These are phyloP conservation scores for Galago senegalensis DNA, from an alignment of 2,797 vertebrate genomes.

Conservation along the genomic window DNA sequence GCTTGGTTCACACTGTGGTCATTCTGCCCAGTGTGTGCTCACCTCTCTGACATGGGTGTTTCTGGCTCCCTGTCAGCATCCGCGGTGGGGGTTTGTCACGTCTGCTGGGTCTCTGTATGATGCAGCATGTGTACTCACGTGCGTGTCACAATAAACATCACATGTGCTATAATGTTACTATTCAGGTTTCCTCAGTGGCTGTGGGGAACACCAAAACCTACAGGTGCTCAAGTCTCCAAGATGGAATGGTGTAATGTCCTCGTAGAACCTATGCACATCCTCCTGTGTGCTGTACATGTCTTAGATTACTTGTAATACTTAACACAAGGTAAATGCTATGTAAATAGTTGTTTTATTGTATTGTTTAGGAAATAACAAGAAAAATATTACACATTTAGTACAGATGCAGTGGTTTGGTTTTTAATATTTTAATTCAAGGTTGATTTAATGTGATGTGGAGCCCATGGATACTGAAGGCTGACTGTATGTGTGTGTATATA, in stretches of 20 bases:
- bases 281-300: neutral
- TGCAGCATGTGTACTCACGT: neutral
- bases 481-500: neutral
- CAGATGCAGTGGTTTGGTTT: neutral
- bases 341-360: neutral
- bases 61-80: neutral
- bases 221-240: neutral
- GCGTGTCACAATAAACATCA: neutral
- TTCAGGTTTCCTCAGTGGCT: neutral
- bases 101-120: neutral
- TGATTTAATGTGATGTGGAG: neutral
- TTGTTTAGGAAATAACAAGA: neutral
- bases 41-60: neutral
- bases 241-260: neutral
- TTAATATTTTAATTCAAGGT: neutral
- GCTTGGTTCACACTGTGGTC: neutral
- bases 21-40: neutral
- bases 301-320: neutral
- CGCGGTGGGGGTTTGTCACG: neutral
- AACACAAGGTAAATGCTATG: neutral
- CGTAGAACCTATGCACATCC: neutral
- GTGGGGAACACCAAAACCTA: neutral
- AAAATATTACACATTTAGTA: neutral
- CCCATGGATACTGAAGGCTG: neutral
- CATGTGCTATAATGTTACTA: neutral